A percentile compares a stretch with the other conserved stretches of the same genome.
Evolutionary conservation across 2,888 invertebrate species (phyloP).

Genomic region (Cyaniris semiargus): DNA sequence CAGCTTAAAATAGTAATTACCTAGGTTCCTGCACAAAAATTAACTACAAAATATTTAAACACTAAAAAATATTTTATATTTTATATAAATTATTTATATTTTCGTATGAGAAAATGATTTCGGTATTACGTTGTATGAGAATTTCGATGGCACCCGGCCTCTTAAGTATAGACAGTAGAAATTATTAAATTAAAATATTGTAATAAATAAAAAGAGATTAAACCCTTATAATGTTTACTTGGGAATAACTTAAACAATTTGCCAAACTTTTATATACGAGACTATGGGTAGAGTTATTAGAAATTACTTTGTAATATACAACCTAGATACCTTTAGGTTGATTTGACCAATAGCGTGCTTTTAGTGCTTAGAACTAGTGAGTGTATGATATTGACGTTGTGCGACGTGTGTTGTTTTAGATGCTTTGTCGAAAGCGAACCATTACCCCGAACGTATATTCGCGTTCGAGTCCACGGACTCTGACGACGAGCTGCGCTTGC

Average conservation of each 20-base stretch:
- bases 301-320: not conserved
- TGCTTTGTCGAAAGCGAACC: conserved; percentile 79
- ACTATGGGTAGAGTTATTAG: not conserved
- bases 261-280: not conserved
- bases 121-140: too few relatives aligned
- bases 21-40: too few relatives aligned
- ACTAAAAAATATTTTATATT: too few relatives aligned
- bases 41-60: too few relatives aligned
- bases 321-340: not conserved
- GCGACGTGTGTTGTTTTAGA: conserved; percentile 79
- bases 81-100: too few relatives aligned
- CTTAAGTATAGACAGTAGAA: not conserved
- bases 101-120: too few relatives aligned
- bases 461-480: conserved; percentile 75
- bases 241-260: not conserved
- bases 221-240: too few relatives aligned
- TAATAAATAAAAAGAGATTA: too few relatives aligned
- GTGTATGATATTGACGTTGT: conserved; percentile 61
- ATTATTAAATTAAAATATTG: not conserved
- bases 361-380: conserved; percentile 37
- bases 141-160: too few relatives aligned
- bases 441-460: conserved; percentile 77
- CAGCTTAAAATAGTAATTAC: too few relatives aligned
- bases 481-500: conserved; percentile 76
- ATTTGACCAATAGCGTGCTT: conserved; percentile 28